Evolutionary conservation across 1,140 invertebrate species (phyloP), one percentile per base, ranked within the genome.

Genomic region (Forficula auricularia): DNA sequence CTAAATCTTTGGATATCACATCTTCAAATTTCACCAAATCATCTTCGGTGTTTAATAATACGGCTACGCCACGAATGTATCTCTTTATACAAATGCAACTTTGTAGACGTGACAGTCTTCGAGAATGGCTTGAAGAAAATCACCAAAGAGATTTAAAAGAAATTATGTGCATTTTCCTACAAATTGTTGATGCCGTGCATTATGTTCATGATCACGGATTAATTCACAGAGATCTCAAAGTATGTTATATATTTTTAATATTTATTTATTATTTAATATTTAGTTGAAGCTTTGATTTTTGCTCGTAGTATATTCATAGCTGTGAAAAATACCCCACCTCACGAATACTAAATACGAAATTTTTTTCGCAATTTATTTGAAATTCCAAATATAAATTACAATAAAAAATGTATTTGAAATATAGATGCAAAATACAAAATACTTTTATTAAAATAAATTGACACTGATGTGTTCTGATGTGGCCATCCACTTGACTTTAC

Each of bases 1-100:
- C 22, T 4, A 27, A 27, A 6, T 27, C 22, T 10, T 10, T 27
- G 4, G 22, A 27, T 6, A 6, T 27, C 4, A 27, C 4, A 27
- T 27, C 22, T 10, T 27, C 22, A 6, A 10, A 4, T 4, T 4
- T 6, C 4, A 27, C 22, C 4, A 27, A 27, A 27, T 27, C 22
- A 10, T 6, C 4, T 27, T 18, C 18, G 18, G 43, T 32, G 20
- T 18, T 18, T 7, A 8, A 15, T 19, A 1, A 9, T 9, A 13
- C 34, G 9, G 9, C 31, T 9, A 15, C 42, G 43, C 55, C 52
- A 54, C 72, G 61, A 68, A 66, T 82, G 56, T 92, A 82, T 60
- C 66, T 97, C 1, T 96, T 91, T 54, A 96, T 97, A 56, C 90
- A 97, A 62, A 97, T 97, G 91, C 89, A 98, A 61, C 58, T 98